Conservation (phyloP, 2,888 invertebrate species). For the Hybos culiciformis region DNA sequence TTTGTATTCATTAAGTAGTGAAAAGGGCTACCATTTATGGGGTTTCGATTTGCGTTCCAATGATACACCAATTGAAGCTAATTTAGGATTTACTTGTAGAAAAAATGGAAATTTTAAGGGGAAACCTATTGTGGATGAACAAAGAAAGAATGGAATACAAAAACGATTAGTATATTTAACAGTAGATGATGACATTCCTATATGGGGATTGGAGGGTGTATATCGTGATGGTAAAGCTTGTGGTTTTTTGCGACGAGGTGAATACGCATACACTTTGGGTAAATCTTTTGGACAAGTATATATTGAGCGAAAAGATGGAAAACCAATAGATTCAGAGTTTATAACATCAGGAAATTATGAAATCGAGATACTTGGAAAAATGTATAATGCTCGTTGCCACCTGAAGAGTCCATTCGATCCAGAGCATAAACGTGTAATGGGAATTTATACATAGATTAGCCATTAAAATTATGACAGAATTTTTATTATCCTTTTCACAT, state of each 20-base stretch:
- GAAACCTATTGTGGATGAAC: slow-evolving; percentile 52
- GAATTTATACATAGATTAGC: slow-evolving; percentile 43
- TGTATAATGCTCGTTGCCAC: slow-evolving; percentile 54
- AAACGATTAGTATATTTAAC: slow-evolving; percentile 64
- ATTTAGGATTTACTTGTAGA: slow-evolving; percentile 64
- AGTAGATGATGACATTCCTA: slow-evolving; percentile 52
- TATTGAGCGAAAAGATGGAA: slow-evolving; percentile 42
- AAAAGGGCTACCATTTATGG: slow-evolving; percentile 85
- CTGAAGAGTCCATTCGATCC: slow-evolving; percentile 73
- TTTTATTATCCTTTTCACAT: too few relatives aligned
- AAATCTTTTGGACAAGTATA: slow-evolving; percentile 47
- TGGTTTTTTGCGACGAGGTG: slow-evolving; percentile 69
- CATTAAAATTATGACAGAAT: too few relatives aligned
- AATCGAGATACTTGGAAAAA: slow-evolving; percentile 65
- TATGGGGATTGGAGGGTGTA: slow-evolving; percentile 77
- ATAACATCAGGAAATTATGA: slow-evolving; percentile 59
- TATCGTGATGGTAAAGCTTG: slow-evolving; percentile 62
- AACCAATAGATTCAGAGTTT: slow-evolving; percentile 49
- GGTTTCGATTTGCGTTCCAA: slow-evolving; percentile 66
- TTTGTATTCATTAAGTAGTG: slow-evolving; percentile 71
- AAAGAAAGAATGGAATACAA: slow-evolving; percentile 49
- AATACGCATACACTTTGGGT: slow-evolving; percentile 50
- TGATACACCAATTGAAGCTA: slow-evolving; percentile 79
- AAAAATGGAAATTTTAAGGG: slow-evolving; percentile 67
- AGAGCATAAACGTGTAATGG: slow-evolving; percentile 55